Evolutionary conservation across 2,888 invertebrate species (phyloP).

Genomic region (Ptilodon capucinus): DNA sequence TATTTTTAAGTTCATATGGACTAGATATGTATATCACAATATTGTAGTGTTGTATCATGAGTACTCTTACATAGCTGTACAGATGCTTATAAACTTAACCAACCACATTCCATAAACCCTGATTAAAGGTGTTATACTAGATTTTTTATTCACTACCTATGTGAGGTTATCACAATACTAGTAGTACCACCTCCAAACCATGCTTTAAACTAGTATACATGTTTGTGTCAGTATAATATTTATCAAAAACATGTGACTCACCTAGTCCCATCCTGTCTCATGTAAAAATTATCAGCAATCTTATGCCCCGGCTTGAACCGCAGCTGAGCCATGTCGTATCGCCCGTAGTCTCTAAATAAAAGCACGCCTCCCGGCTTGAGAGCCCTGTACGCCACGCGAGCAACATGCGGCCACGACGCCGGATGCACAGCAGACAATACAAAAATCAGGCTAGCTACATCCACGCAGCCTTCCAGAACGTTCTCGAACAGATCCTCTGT

Average conservation of each 20-base stretch:
- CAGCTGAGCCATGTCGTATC: slow-evolving; percentile 97
- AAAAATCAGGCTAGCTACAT: slow-evolving; percentile 95
- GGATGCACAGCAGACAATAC: slow-evolving; percentile 98
- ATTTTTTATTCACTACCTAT: too few species aligned
- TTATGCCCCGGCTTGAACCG: slow-evolving; percentile 97
- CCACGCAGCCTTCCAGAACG: slow-evolving; percentile 79
- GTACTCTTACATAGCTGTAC: too few species aligned
- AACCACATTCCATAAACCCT: too few species aligned
- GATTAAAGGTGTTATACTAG: too few species aligned
- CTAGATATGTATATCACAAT: too few species aligned
- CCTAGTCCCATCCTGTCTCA: slow-evolving; percentile 98
- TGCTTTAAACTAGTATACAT: too few species aligned
- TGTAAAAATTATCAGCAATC: slow-evolving; percentile 95
- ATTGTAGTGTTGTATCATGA: too few species aligned
- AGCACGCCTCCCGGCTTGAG: slow-evolving; percentile 90
- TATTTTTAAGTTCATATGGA: too few species aligned
- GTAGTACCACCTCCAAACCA: too few species aligned
- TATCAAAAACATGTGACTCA: slow-evolving; percentile 37
- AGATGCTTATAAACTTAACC: too few species aligned
- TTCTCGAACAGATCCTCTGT: slow-evolving; percentile 84
- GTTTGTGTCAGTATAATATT: not conserved
- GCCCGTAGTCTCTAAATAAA: slow-evolving; percentile 96
- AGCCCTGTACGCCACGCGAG: slow-evolving; percentile 84
- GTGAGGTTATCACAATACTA: too few species aligned
- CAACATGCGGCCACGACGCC: slow-evolving; percentile 86